Evolutionary conservation across 2,888 invertebrate genomes (phyloP).

Genomic region (Drosophila antonietae): DNA sequence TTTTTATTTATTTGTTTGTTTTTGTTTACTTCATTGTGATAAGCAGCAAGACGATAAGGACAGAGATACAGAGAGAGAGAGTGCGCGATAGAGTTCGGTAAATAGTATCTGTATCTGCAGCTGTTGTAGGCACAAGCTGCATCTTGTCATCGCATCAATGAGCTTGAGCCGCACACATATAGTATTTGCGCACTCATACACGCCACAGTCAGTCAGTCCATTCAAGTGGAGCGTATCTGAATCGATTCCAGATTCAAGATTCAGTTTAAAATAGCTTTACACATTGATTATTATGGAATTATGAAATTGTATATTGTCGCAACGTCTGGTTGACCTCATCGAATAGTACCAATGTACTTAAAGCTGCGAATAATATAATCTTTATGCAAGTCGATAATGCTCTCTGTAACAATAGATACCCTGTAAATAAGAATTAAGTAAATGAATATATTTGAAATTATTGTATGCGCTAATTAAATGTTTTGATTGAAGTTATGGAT

Average conservation of each 20-base stretch:
- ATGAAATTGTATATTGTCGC: conserved; percentile 2
- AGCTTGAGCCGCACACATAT: conserved; percentile 16
- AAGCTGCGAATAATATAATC: not conserved
- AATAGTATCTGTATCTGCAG: conserved; percentile 34
- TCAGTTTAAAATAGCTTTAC: not conserved
- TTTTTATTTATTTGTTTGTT: not conserved
- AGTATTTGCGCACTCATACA: conserved; percentile 4
- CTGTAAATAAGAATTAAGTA: not conserved
- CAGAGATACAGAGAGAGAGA: not conserved
- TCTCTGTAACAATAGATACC: not conserved
- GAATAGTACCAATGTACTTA: not conserved
- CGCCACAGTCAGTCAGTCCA: not conserved
- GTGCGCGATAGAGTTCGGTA: not conserved
- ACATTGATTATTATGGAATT: conserved; percentile 7
- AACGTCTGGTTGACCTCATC: not conserved
- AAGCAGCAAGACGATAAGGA: conserved; percentile 29
- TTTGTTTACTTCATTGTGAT: conserved; percentile 12
- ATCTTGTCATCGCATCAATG: conserved; percentile 44
- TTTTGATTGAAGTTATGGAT: no score
- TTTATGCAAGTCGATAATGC: not conserved
- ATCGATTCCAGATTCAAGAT: conserved; percentile 14
- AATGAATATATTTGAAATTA: no score
- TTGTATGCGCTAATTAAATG: no score
- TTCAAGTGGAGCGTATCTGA: conserved; percentile 13
- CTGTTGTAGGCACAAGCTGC: conserved; percentile 35